phyloP scores from a whole-genome alignment of 2,113 vertebrate species.

The Syrmaticus mikado region DNA sequence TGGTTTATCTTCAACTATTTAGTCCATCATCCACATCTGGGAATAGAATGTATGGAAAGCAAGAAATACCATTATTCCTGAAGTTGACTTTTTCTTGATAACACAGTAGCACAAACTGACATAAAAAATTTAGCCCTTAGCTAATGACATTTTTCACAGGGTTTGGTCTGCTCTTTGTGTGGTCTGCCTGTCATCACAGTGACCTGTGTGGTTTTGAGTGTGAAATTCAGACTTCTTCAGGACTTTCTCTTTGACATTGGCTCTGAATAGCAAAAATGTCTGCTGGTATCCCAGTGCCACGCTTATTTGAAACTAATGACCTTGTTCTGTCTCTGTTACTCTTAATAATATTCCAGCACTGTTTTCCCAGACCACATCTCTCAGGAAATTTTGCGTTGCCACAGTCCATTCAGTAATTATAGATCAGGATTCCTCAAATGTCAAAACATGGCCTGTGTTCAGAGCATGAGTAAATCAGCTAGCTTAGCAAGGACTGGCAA shows the following conservation, averaged over 20 bases:
- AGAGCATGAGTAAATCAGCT: neutral
- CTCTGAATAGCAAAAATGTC: neutral
- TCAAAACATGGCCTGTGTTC: neutral
- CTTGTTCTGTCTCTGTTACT: neutral
- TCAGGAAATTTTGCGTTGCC: neutral
- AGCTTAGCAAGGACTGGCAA: neutral
- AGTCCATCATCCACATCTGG: neutral
- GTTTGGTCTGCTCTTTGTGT: neutral
- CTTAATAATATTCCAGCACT: neutral
- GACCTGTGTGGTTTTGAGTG: neutral
- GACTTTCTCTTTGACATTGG: neutral
- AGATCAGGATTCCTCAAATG: slow-evolving; percentile 22
- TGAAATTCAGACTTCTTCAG: neutral
- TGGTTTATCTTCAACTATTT: neutral
- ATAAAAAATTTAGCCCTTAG: neutral
- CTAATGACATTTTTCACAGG: neutral
- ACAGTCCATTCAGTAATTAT: neutral
- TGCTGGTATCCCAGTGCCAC: neutral
- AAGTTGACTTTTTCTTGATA: neutral
- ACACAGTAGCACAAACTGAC: neutral
- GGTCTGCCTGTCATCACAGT: neutral
- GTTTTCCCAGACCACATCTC: neutral
- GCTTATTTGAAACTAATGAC: neutral
- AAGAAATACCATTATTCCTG: neutral
- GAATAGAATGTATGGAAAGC: neutral